Evolutionary conservation across 1,140 invertebrate species (phyloP), one percentile per base, ranked within the genome.

Genomic region (Drosophila pandora): DNA sequence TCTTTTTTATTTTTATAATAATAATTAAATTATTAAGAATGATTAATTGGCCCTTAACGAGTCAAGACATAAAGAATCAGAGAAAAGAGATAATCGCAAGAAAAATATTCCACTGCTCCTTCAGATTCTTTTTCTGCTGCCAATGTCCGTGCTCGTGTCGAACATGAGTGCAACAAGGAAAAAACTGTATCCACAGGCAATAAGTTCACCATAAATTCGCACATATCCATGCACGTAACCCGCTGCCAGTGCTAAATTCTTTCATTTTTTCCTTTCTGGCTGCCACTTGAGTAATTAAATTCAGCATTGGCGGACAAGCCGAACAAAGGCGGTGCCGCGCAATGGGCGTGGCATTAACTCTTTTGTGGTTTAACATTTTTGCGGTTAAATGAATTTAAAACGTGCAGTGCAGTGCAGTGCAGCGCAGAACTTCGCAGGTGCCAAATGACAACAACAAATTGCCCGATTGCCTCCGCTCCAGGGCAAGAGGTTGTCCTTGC

Each of bases 341-440:
- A 60, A 65, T 67, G 82, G 82, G 83, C 75, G 82, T 85, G 82
- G 82, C 82, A 87, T 87, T 87, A 87, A 87, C 84, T 80, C 82
- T 82, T 69, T 87, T 88, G 82, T 82, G 82, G 82, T 75, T 76
- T 85, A 85, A 85, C 82, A 85, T 85, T 87, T 85, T 85, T 87
- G 82, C 81, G 82, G 82, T 87, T 82, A 87, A 87, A 87, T 88
- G 83, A 87, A 87, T 87, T 88, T 87, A 82, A 88, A 87, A 82
- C 63, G 79, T 56, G 69, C 82, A 81, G 59, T 54, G 57, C 57
- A 45, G 59, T 64, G 79, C 69, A 80, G 62, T 58, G 53, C 57
- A 43, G 59, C 69, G 79, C 69, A 49, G 55, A 69, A 61, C 72
- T 55, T 70, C 69, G 45, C 82, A 87, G 82, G 82, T 87, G 82